phyloP scores from a whole-genome alignment of 2,113 vertebrate species.

The Cynoglossus semilaevis region DNA sequence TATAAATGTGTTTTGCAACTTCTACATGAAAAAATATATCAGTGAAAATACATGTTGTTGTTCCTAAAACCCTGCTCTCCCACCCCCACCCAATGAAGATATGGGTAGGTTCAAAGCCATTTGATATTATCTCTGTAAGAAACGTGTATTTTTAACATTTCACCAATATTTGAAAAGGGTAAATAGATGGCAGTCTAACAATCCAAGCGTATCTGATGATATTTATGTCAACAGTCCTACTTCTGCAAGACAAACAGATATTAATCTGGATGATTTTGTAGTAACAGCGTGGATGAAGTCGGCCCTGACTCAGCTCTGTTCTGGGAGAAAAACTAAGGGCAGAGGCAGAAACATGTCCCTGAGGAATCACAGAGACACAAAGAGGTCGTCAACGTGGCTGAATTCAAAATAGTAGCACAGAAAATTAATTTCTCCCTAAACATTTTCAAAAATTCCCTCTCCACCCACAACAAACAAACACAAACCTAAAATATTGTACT shows the following conservation, averaged over 20 bases:
- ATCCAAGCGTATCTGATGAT: constrained; percentile 16
- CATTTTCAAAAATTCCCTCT: constrained; percentile 77
- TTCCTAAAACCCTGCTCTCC: no score
- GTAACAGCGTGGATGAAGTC: constrained; percentile 39
- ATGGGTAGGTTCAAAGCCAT: no score
- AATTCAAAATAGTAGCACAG: constrained; percentile 78
- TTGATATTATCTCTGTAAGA: no score
- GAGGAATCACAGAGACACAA: constrained; percentile 79
- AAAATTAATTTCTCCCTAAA: constrained; percentile 83
- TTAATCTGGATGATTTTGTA: constrained; percentile 19
- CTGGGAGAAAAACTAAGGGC: constrained; percentile 53
- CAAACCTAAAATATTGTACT: constrained; percentile 67
- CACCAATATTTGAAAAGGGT: no score
- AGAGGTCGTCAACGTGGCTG: constrained; percentile 77
- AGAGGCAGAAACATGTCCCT: constrained; percentile 71
- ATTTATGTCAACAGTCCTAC: constrained; percentile 25
- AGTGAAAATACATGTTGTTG: no score
- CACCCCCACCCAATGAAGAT: no score
- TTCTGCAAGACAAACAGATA: constrained; percentile 21
- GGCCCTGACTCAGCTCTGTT: constrained; percentile 39
- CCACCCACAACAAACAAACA: constrained; percentile 81
- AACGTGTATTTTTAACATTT: no score
- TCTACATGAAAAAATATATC: no score
- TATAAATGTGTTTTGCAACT: no score
- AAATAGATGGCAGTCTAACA: constrained; percentile 3